A percentile compares a stretch with the other conserved stretches of the same genome.
phyloP scores from a whole-genome alignment of 1,140 invertebrate species.

The Drosophila nebulosa region DNA sequence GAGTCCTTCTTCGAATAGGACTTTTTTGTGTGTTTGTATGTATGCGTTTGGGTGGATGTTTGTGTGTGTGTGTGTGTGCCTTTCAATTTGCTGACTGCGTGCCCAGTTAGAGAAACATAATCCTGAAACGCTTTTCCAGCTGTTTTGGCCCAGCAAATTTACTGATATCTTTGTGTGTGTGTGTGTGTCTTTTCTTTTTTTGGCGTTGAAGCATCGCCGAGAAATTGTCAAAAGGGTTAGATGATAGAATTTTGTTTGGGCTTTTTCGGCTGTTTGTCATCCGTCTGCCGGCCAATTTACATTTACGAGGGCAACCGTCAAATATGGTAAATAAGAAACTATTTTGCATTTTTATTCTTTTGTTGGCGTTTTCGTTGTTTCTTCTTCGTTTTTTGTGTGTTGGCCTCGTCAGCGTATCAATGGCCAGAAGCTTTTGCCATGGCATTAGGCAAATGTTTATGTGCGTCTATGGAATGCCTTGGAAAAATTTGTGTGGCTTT shows the following conservation, averaged over 20 bases:
- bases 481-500: constrained; percentile 37
- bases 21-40: neutral
- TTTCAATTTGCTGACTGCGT: constrained; percentile 69
- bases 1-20: constrained; percentile 50
- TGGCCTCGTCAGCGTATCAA: constrained; percentile 37
- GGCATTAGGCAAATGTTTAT: constrained; percentile 52
- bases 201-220: constrained; percentile 29
- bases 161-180: constrained; percentile 20
- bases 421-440: constrained; percentile 29
- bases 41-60: neutral
- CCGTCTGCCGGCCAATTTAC: constrained; percentile 66
- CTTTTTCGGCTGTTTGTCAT: constrained; percentile 59
- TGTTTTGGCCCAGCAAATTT: constrained; percentile 64
- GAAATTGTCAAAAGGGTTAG: constrained; percentile 66
- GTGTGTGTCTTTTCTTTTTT: constrained; percentile 6
- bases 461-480: constrained; percentile 50
- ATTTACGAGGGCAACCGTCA: constrained; percentile 60
- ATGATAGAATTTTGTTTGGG: constrained; percentile 16
- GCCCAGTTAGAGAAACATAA: constrained; percentile 73
- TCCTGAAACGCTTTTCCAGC: constrained; percentile 55
- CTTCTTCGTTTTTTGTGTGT: constrained; percentile 8
- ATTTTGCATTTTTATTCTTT: constrained; percentile 76
- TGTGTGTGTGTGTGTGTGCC: constrained; percentile 33
- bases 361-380: constrained; percentile 2
- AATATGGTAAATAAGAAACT: constrained; percentile 78